A percentile compares a stretch with the other conserved stretches of the same genome.
Conservation (phyloP, 2,888 invertebrate species). For the Oxyteleia sp. region DNA sequence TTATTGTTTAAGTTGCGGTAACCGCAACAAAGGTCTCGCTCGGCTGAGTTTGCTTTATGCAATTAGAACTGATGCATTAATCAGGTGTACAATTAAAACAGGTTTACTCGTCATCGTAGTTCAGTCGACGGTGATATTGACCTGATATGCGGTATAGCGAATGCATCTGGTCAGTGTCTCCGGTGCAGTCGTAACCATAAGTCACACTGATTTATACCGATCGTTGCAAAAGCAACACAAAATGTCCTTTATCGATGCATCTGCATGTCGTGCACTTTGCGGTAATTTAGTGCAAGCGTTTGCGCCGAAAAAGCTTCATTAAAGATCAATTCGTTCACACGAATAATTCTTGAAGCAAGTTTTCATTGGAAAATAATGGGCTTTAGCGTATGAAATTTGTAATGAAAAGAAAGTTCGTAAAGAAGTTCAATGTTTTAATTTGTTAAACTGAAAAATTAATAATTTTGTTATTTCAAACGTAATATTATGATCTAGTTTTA, state of each 20-base stretch:
- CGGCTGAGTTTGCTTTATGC: conserved; percentile 20
- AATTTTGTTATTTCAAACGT: too few relatives aligned
- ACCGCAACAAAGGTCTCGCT: background rate
- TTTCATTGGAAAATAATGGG: too few relatives aligned
- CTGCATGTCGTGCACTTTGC: conserved; percentile 50
- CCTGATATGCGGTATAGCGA: conserved; percentile 45
- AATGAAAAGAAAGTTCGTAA: too few relatives aligned
- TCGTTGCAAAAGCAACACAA: conserved; percentile 50
- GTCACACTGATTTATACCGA: conserved; percentile 66
- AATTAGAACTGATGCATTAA: conserved; percentile 31
- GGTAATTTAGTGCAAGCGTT: conserved; percentile 42
- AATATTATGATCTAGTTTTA: too few relatives aligned
- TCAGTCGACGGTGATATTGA: conserved; percentile 66
- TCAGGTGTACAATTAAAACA: conserved; percentile 53
- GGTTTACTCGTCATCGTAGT: conserved; percentile 50
- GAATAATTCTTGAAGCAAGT: too few relatives aligned
- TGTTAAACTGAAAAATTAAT: too few relatives aligned
- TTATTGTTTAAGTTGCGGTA: background rate
- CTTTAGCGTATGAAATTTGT: too few relatives aligned
- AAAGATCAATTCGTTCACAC: too few relatives aligned
- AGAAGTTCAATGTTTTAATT: too few relatives aligned
- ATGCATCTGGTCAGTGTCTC: conserved; percentile 59
- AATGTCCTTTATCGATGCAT: conserved; percentile 41
- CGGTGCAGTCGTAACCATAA: conserved; percentile 47
- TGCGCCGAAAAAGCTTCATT: conserved; percentile 4